Evolutionary conservation across 1,140 invertebrate species (phyloP).

Genomic region (Solen grandis): DNA sequence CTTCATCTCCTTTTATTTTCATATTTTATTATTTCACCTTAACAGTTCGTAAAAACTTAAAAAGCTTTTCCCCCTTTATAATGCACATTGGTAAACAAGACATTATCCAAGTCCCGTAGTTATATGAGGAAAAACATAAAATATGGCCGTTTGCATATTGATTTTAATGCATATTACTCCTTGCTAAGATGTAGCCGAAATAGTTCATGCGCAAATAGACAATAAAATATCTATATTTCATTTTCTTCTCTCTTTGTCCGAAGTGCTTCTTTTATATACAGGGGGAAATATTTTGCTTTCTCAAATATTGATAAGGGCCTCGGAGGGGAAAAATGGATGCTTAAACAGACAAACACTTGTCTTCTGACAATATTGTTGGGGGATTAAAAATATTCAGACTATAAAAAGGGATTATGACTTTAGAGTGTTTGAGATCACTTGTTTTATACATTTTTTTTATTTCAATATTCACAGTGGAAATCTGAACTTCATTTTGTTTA

Average conservation of each 20-base stretch:
- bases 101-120: slow-evolving; percentile 33
- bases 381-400: too few species aligned
- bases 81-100: slow-evolving; percentile 50
- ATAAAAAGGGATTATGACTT: too few species aligned
- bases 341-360: too few species aligned
- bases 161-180: slow-evolving; percentile 36
- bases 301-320: too few species aligned
- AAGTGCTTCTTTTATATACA: not conserved
- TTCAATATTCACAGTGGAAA: too few species aligned
- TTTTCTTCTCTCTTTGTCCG: not conserved
- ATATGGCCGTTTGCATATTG: slow-evolving; percentile 54
- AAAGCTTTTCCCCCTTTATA: slow-evolving; percentile 32
- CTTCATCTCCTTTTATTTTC: slow-evolving; percentile 41
- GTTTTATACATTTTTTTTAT: too few species aligned
- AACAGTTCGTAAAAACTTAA: slow-evolving; percentile 36
- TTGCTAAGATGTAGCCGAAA: not conserved
- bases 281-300: too few species aligned
- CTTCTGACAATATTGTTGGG: too few species aligned
- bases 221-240: slow-evolving; percentile 39
- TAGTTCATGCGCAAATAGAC: slow-evolving; percentile 22
- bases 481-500: too few species aligned
- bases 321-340: too few species aligned
- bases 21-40: slow-evolving; percentile 51
- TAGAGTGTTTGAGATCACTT: too few species aligned
- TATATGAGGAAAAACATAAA: slow-evolving; percentile 47